phyloP scores from a whole-genome alignment of 2,113 vertebrate species.

The Cololabis saira region DNA sequence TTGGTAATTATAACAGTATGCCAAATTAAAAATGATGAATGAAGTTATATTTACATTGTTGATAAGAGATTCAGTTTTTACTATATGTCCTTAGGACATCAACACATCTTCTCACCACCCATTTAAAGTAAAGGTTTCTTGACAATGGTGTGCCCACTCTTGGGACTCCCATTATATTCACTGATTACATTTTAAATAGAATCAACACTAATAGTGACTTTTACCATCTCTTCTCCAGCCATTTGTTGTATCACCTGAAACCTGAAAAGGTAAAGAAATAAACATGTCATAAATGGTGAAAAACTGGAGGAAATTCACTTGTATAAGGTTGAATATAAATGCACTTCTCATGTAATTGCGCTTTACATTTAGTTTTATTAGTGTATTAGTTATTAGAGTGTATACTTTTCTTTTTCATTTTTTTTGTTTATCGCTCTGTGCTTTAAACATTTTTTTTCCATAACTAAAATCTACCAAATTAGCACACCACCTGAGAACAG shows the following conservation, averaged over 20 bases:
- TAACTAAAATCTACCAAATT: slow-evolving; percentile 10
- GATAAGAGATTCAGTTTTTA: too few relatives aligned
- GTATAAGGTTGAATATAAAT: background rate
- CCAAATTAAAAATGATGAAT: too few relatives aligned
- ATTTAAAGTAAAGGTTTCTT: too few relatives aligned
- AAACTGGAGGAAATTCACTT: background rate
- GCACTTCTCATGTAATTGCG: background rate
- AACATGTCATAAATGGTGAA: background rate
- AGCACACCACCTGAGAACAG: slow-evolving; percentile 12
- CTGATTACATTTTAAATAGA: too few relatives aligned
- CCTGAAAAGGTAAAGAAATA: background rate
- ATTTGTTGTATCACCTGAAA: too few relatives aligned
- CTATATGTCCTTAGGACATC: too few relatives aligned
- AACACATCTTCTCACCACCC: too few relatives aligned
- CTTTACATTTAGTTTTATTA: background rate
- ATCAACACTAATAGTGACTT: background rate
- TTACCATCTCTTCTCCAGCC: background rate
- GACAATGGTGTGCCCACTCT: too few relatives aligned
- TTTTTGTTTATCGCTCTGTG: background rate
- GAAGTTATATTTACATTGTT: too few relatives aligned
- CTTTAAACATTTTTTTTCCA: background rate
- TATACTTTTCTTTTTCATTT: background rate
- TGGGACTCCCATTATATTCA: too few relatives aligned
- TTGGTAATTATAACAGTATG: too few relatives aligned
- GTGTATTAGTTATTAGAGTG: background rate